Evolutionary conservation across 1,140 invertebrate species (phyloP), one percentile per base, ranked within the genome.

Genomic region (Harpegnathos saltator): DNA sequence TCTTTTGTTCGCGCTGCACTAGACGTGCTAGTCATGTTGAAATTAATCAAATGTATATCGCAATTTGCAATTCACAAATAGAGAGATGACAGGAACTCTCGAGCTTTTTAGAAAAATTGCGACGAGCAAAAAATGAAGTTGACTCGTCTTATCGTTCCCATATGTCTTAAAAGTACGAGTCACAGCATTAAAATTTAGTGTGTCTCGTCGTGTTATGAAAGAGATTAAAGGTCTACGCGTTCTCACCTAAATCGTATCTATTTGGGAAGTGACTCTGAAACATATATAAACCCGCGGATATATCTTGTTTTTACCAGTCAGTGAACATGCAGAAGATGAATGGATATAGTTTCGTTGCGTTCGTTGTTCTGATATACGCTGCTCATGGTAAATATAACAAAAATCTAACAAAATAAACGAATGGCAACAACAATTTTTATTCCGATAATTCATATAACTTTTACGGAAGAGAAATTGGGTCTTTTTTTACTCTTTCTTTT

Each of bases 221-320:
- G 3, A 3, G 24, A 66, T 68, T 66, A 5, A 24, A 15, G 24
- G 3, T 3, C 1, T 44, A 44, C 11, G 4, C 38, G 54, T 0
- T 5, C 22, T 14, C 26, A 66, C 5, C n/a, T 65, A 29, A 66
- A 66, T 52, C 3, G 15, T 66, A 66, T 77, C 48, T 66, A 38
- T 14, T 2, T 52, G n/a, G 1, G 17, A 26, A 17, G 3, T 65
- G 33, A 24, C 38, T 38, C 15, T 22, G 11, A n/a, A 77, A 38
- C 5, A 14, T 77, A 68, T 77, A 77, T 77, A 74, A 73, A 61
- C 19, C 9, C 44, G 24, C 12, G 5, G 66, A 56, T 54, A 44
- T 4, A 66, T 9, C 52, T 54, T 0, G 4, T 12, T n/a, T n/a
- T n/a, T n/a, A n/a, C n/a, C n/a, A n/a, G n/a, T n/a, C n/a, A n/a